Conservation (phyloP, 2,888 invertebrate species). For the Eupsilia transversa region DNA sequence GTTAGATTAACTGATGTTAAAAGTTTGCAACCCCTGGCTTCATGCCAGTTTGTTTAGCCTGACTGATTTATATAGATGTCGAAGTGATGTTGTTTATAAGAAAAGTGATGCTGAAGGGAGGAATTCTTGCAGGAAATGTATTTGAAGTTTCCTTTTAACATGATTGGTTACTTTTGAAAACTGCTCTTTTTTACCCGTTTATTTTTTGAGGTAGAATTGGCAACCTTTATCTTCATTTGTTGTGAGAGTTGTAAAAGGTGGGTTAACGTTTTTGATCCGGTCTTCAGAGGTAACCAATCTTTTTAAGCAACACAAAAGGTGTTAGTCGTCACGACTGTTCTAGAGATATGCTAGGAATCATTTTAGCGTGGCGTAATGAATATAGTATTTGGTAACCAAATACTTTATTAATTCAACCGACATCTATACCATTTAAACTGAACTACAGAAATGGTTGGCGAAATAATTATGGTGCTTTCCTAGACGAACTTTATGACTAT, state of each 20-base stretch:
- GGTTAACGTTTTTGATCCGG: neutral
- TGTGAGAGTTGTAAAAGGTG: neutral
- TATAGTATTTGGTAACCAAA: neutral
- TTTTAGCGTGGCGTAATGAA: too few species aligned
- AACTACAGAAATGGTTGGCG: neutral
- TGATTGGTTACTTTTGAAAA: constrained; percentile 16
- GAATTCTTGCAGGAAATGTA: constrained; percentile 6
- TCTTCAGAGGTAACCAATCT: neutral
- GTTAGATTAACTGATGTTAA: constrained; percentile 88
- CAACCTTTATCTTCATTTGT: neutral
- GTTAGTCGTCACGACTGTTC: neutral
- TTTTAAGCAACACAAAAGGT: neutral
- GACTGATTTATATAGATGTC: constrained; percentile 77
- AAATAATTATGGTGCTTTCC: neutral
- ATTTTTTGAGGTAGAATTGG: neutral
- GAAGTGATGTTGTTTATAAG: constrained; percentile 51
- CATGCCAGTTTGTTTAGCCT: constrained; percentile 71
- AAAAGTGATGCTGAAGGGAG: constrained; percentile 18
- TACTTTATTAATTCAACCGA: neutral
- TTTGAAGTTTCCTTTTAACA: constrained; percentile 23
- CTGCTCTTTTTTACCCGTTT: neutral
- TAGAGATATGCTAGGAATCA: too few species aligned
- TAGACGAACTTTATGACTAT: constrained; percentile 5
- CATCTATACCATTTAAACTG: neutral
- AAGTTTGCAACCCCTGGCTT: constrained; percentile 79